Conservation (phyloP, 2,888 invertebrate genomes). For the Phorcus lineatus region DNA sequence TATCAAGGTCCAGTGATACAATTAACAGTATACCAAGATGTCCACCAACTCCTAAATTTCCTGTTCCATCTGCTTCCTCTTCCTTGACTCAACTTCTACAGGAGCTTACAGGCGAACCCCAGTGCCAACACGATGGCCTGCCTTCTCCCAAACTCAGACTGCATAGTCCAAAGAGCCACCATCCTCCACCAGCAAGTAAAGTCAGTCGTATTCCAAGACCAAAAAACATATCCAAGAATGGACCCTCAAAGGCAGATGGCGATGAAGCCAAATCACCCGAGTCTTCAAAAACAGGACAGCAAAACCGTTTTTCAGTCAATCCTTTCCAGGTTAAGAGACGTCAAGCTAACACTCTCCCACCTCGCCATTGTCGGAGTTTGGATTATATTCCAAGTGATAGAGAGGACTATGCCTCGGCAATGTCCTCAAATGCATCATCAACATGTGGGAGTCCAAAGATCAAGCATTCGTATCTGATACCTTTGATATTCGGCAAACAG, state of each 20-base stretch:
- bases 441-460: slow-evolving; percentile 66
- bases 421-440: slow-evolving; percentile 58
- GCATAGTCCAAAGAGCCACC: background rate
- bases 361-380: slow-evolving; percentile 70
- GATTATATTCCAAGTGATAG: slow-evolving; percentile 73
- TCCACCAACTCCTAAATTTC: slow-evolving; percentile 67
- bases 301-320: slow-evolving; percentile 40
- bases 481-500: slow-evolving; percentile 56
- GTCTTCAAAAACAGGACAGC: slow-evolving; percentile 8
- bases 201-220: background rate
- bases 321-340: slow-evolving; percentile 70
- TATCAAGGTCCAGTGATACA: slow-evolving; percentile 66
- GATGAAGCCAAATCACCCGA: background rate
- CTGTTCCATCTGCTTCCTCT: slow-evolving; percentile 57
- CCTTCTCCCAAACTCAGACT: background rate
- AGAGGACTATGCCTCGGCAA: slow-evolving; percentile 59
- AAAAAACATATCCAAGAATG: background rate
- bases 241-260: background rate
- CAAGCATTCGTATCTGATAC: slow-evolving; percentile 60
- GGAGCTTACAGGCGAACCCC: slow-evolving; percentile 49
- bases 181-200: background rate
- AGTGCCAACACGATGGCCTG: slow-evolving; percentile 14
- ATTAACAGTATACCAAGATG: slow-evolving; percentile 63
- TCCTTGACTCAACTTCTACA: slow-evolving; percentile 65
- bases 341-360: slow-evolving; percentile 61